Evolutionary conservation across 1,140 invertebrate species (phyloP).

Genomic region (Amphibalanus amphitrite): DNA sequence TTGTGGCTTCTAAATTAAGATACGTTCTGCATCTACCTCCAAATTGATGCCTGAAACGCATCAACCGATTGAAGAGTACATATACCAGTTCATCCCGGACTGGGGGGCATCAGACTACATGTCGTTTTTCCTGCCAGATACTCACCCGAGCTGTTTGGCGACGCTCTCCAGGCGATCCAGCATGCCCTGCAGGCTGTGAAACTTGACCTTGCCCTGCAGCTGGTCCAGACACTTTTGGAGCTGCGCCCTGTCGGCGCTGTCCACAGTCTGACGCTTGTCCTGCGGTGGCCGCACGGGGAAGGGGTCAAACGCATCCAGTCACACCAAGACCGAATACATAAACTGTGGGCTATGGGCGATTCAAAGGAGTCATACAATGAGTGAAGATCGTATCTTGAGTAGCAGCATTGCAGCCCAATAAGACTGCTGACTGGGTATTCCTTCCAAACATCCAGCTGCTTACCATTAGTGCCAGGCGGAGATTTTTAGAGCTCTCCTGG

Average conservation of each 20-base stretch:
- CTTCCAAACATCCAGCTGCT: conserved; percentile 13
- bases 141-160: conserved; percentile 62
- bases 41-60: too few relatives aligned
- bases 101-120: too few relatives aligned
- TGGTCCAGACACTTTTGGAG: conserved; percentile 79
- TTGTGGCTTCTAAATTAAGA: too few relatives aligned
- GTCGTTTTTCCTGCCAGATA: too few relatives aligned
- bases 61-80: too few relatives aligned
- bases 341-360: not conserved
- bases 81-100: too few relatives aligned
- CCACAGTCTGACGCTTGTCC: conserved; percentile 66
- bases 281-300: conserved; percentile 24
- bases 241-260: conserved; percentile 60
- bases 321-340: conserved; percentile 12
- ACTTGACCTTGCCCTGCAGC: conserved; percentile 84
- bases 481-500: conserved; percentile 62
- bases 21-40: too few relatives aligned
- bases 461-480: conserved; percentile 65
- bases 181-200: conserved; percentile 72
- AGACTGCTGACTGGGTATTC: too few relatives aligned
- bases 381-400: conserved; percentile 1
- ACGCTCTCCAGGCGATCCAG: conserved; percentile 81
- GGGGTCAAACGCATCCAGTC: conserved; percentile 4
- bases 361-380: conserved; percentile 6
- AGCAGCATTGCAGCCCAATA: conserved; percentile 8